phyloP scores from a whole-genome alignment of 2,113 vertebrate genomes.

The Psittacara wagleri region DNA sequence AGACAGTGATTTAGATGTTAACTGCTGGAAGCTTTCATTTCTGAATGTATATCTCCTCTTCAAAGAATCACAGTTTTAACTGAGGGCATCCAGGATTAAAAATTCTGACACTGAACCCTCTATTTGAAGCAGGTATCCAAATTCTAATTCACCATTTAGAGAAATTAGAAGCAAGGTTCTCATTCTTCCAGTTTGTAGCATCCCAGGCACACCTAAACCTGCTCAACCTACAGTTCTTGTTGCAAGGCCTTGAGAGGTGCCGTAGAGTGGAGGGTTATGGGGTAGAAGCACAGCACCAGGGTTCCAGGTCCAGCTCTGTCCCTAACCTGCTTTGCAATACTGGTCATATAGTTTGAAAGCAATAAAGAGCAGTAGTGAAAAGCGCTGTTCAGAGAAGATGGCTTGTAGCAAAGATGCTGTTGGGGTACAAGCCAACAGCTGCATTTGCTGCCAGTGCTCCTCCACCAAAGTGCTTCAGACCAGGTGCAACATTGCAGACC shows the following conservation, averaged over 20 bases:
- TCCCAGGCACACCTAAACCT: not conserved
- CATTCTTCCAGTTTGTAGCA: not conserved
- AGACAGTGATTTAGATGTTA: not conserved
- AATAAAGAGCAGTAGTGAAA: not conserved
- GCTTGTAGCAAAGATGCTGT: not conserved
- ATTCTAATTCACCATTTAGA: not conserved
- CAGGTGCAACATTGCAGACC: not conserved
- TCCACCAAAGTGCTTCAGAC: not conserved
- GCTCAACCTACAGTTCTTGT: not conserved
- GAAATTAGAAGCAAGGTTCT: not conserved
- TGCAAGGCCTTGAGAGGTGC: not conserved
- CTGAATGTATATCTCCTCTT: not conserved
- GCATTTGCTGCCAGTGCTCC: not conserved
- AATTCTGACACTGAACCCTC: not conserved
- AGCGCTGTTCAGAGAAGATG: not conserved
- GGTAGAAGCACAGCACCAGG: not conserved
- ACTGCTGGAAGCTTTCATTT: not conserved
- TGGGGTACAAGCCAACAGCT: not conserved
- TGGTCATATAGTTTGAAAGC: not conserved
- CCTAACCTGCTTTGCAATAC: not conserved
- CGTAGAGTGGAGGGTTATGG: not conserved
- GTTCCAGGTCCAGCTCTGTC: not conserved
- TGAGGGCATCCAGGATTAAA: not conserved
- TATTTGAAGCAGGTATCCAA: not conserved
- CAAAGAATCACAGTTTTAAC: not conserved